These are phyloP conservation scores for Lonchura striata DNA, from an alignment of 2,113 vertebrate species.

Conservation along the genomic window DNA sequence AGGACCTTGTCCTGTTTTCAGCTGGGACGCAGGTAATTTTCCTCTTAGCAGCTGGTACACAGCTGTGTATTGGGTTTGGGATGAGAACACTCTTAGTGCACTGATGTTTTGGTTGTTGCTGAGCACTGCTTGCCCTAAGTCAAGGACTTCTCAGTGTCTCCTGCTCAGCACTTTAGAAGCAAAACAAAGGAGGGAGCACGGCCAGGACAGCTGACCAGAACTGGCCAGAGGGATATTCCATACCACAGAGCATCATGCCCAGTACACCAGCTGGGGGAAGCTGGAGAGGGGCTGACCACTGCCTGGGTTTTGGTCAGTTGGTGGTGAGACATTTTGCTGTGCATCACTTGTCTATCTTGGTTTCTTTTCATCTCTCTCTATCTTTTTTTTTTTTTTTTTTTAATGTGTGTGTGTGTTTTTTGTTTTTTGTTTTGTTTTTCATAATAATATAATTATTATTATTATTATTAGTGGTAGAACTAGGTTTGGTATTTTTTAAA, in stretches of 20 bases:
- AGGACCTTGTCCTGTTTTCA: background rate
- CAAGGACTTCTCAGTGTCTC: background rate
- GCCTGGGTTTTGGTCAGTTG: background rate
- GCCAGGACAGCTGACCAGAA: background rate
- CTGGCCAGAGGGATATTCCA: background rate
- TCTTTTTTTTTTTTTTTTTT: background rate
- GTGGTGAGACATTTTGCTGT: background rate
- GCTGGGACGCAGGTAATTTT: background rate
- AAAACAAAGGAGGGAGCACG: background rate
- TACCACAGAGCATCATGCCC: background rate
- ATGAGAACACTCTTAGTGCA: background rate
- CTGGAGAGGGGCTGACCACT: background rate
- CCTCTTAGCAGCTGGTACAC: background rate
- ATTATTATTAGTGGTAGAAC: background rate
- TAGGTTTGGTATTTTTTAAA: accelerated
- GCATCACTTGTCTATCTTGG: background rate
- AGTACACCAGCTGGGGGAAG: background rate
- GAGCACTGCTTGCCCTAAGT: background rate
- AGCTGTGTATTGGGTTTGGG: background rate
- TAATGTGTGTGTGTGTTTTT: too few species aligned
- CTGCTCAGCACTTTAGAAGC: accelerated
- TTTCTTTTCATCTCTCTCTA: background rate
- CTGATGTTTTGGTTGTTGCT: background rate
- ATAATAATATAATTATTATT: background rate
- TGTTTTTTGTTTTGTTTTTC: background rate